Conservation (phyloP, 23 tunicate species). For the Halocynthia roretzi region DNA sequence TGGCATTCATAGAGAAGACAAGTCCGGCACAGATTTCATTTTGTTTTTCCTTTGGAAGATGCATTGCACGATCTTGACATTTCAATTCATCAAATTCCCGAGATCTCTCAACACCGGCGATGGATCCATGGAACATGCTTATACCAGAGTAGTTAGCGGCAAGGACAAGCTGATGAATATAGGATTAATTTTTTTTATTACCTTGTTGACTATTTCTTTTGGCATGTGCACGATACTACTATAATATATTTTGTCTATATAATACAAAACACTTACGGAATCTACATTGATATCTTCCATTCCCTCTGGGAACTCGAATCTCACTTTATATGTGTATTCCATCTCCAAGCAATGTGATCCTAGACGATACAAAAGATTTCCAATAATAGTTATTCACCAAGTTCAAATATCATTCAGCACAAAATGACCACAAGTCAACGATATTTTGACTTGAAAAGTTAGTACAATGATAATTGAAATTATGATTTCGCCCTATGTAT, state of each 20-base stretch:
- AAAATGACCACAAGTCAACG: too few species aligned
- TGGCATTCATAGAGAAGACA: slow-evolving; percentile 76
- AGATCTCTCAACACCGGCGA: slow-evolving; percentile 59
- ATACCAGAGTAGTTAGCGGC: slow-evolving; percentile 59
- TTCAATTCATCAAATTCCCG: slow-evolving; percentile 53
- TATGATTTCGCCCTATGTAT: too few species aligned
- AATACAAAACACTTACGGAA: slow-evolving; percentile 46
- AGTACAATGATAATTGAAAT: too few species aligned
- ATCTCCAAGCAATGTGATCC: slow-evolving; percentile 64
- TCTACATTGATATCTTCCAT: slow-evolving; percentile 74
- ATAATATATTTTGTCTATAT: neutral
- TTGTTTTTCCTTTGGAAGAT: slow-evolving; percentile 50
- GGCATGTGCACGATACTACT: neutral
- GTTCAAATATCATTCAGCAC: too few species aligned
- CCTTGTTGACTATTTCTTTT: neutral
- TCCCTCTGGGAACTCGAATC: slow-evolving; percentile 47
- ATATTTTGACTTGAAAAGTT: too few species aligned
- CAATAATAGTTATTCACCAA: too few species aligned
- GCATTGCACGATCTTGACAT: slow-evolving; percentile 67
- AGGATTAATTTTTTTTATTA: neutral
- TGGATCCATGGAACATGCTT: slow-evolving; percentile 72
- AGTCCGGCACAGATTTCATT: slow-evolving; percentile 63
- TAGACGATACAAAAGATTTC: neutral
- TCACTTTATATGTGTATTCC: slow-evolving; percentile 57
- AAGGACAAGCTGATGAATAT: slow-evolving; percentile 48